Conservation (phyloP, 1,140 invertebrate genomes). For the Metaphire vulgaris region DNA sequence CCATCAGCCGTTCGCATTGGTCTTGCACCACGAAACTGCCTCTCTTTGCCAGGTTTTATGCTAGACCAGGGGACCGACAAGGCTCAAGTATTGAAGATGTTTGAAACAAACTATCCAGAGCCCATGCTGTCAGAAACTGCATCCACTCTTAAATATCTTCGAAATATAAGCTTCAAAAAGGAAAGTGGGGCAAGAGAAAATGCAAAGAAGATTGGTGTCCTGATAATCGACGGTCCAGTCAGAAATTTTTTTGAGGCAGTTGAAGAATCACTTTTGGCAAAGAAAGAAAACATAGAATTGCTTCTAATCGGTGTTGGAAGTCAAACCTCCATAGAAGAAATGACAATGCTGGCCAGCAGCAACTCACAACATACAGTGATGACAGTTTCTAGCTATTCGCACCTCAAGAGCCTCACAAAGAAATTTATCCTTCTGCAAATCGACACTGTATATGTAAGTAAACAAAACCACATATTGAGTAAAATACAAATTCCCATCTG, state of each 20-base stretch:
- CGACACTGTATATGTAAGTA: background rate
- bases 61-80: background rate
- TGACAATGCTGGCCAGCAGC: slow-evolving; percentile 24
- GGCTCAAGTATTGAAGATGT: background rate
- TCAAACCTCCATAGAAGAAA: slow-evolving; percentile 13
- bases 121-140: background rate
- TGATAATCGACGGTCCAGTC: background rate
- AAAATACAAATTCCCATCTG: too few relatives aligned
- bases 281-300: slow-evolving; percentile 23
- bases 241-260: background rate
- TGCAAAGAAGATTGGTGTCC: background rate
- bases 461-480: too few relatives aligned
- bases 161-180: background rate
- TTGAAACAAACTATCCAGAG: background rate
- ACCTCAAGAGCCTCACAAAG: background rate
- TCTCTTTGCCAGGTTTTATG: background rate
- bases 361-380: slow-evolving; percentile 14
- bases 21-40: background rate
- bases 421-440: background rate
- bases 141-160: background rate
- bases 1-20: background rate
- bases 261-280: slow-evolving; percentile 11
- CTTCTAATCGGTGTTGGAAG: slow-evolving; percentile 28
- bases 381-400: background rate
- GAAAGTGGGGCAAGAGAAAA: background rate